These are phyloP conservation scores for Sphyrna mokarran DNA, from an alignment of 2,113 vertebrate species.

Conservation along the genomic window DNA sequence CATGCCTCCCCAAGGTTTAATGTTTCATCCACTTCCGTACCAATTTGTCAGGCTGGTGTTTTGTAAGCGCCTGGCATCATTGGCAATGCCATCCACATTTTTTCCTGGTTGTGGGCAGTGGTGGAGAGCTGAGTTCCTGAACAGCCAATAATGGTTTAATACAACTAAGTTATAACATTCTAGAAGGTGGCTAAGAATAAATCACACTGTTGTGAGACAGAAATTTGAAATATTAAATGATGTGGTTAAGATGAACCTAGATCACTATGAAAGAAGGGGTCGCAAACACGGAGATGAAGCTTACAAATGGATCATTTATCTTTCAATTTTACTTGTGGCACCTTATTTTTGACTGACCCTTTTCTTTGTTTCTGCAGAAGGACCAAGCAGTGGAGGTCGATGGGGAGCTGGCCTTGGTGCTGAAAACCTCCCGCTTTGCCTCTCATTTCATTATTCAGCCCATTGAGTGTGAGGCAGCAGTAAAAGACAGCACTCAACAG, in stretches of 20 bases:
- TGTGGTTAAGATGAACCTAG: not conserved
- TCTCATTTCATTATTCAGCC: slow-evolving; percentile 3
- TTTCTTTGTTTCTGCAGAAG: slow-evolving; percentile 24
- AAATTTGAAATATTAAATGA: not conserved
- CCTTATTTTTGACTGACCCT: not conserved
- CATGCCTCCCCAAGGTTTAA: too few relatives aligned
- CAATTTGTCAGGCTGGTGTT: too few relatives aligned
- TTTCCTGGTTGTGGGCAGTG: not conserved
- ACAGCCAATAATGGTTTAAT: not conserved
- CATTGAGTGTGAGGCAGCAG: not conserved
- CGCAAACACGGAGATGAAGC: not conserved
- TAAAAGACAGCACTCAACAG: not conserved
- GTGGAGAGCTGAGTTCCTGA: not conserved
- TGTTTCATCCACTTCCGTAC: too few relatives aligned
- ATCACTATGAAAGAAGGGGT: not conserved
- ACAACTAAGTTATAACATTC: not conserved
- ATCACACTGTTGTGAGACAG: not conserved
- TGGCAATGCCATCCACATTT: not conserved
- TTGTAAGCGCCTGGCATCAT: not conserved
- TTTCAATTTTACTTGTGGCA: not conserved
- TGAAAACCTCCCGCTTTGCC: slow-evolving; percentile 35
- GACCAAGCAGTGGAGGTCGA: slow-evolving; percentile 24
- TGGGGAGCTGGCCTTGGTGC: slow-evolving; percentile 35
- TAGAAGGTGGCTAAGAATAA: not conserved
- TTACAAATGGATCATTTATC: not conserved